Conservation (phyloP, 2,113 vertebrate genomes). For the Platysternon megacephalum region DNA sequence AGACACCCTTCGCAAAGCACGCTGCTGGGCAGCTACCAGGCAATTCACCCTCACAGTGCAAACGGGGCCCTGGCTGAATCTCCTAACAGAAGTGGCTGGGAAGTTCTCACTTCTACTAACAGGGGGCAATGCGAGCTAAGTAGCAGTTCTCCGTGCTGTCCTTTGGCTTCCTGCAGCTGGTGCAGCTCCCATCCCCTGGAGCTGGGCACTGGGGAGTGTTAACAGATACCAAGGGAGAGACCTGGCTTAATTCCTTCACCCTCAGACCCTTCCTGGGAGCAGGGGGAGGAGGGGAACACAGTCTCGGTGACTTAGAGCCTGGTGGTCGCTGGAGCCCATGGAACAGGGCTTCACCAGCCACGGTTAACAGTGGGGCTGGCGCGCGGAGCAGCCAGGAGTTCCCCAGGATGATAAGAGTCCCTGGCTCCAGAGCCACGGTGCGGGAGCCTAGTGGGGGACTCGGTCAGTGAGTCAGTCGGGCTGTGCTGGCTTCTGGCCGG, state of each 20-base stretch:
- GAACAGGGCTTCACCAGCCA: not conserved
- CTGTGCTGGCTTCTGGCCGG: not conserved
- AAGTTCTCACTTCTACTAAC: not conserved
- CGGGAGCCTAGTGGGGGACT: not conserved
- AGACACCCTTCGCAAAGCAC: too few species aligned
- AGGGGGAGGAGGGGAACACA: not conserved
- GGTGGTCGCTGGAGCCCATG: not conserved
- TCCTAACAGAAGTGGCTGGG: not conserved
- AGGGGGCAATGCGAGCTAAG: not conserved
- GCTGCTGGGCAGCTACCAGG: not conserved
- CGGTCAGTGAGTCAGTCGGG: not conserved
- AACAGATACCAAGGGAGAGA: not conserved
- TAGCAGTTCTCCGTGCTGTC: not conserved
- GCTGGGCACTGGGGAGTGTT: not conserved
- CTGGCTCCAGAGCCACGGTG: not conserved
- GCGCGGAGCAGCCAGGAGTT: not conserved
- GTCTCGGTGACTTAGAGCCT: not conserved
- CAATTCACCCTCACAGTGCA: not conserved
- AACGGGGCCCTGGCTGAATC: not conserved
- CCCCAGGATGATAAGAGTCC: not conserved
- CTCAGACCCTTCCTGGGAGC: not conserved
- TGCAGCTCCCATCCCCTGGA: not conserved
- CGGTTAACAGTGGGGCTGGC: not conserved
- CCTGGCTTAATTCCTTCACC: not conserved
- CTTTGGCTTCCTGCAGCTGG: not conserved